Evolutionary conservation across 1,140 invertebrate genomes (phyloP), one percentile per base, ranked within the genome.

Genomic region (Myzus persicae): DNA sequence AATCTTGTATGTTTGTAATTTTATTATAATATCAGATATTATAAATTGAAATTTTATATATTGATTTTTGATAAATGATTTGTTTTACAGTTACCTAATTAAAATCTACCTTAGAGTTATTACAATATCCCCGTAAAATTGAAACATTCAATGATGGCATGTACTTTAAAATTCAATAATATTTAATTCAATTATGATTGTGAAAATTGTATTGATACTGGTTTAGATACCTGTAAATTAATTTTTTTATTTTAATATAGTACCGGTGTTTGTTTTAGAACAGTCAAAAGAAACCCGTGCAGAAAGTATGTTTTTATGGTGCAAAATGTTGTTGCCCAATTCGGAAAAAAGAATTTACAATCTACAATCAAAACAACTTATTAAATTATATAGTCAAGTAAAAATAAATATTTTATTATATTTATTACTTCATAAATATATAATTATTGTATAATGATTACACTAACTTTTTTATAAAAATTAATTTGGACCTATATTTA

Each of bases 321-420:
- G 98, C 94, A 97, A 97, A 94, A 95, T 99, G 88, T 95, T 99
- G n/a, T 95, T 99, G 51, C 98, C 98, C 1, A 97, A 97, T 40
- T 97, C 97, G 67, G 96, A 96, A 5, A 98, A 98, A 95, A 96
- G 97, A 92, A 96, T 99, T 42, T 99, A 99, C 94, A 99, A 99
- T 95, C 95, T 99, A 42, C 98, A 99, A 95, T 98, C 97, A 94
- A 99, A 98, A 95, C 98, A 99, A 94, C 95, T 99, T 67, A 96
- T 99, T 0, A 99, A 99, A 95, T 95, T 99, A 26, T 99, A 98
- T 95, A 97, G 98, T 87, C 96, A 97, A 94, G 96, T 96, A 93
- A 94, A 91, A 88, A 67, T n/a, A n/a, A 67, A 31, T 59, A 59
- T 59, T 59, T 59, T 59, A 31, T 59, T 59, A 31, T 59, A 31